phyloP scores from a whole-genome alignment of 2,113 vertebrate genomes.

The Sinocyclocheilus anophthalmus region DNA sequence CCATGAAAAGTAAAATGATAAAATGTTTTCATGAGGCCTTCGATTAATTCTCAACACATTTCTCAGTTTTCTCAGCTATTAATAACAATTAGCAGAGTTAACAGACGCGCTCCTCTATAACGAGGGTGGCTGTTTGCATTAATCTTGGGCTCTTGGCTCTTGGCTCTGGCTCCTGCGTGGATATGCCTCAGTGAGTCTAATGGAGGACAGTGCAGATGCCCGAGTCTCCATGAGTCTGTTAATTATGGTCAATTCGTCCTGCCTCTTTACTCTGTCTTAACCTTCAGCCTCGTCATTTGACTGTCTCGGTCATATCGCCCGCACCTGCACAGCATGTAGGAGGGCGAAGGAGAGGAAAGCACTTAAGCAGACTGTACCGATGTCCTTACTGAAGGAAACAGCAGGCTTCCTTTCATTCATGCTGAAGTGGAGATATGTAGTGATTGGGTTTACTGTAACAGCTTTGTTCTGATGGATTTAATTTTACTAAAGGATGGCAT shows the following conservation, averaged over 20 bases:
- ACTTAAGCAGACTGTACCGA: background rate
- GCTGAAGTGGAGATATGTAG: background rate
- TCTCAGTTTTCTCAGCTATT: constrained; percentile 21
- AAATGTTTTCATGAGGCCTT: background rate
- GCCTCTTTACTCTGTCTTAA: constrained; percentile 26
- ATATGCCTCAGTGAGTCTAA: constrained; percentile 7
- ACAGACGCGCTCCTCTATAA: constrained; percentile 5
- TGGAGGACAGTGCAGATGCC: background rate
- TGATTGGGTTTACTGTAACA: constrained; percentile 11
- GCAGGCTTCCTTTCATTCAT: background rate
- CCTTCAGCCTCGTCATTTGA: constrained; percentile 43
- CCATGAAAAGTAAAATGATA: background rate
- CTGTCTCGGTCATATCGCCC: background rate
- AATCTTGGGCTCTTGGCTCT: background rate
- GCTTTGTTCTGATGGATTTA: background rate
- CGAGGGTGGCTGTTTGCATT: constrained; percentile 21
- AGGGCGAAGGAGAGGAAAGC: background rate
- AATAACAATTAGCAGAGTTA: constrained; percentile 40
- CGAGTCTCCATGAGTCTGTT: constrained; percentile 6
- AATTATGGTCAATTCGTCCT: constrained; percentile 37
- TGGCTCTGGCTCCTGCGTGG: constrained; percentile 11
- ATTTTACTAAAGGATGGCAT: background rate
- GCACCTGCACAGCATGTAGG: background rate
- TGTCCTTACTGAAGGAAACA: constrained; percentile 5
- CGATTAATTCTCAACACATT: constrained; percentile 8